Evolutionary conservation across 2,113 vertebrate genomes (phyloP), one percentile per base, ranked within the genome.

Genomic region (Mionectes macconnelli): DNA sequence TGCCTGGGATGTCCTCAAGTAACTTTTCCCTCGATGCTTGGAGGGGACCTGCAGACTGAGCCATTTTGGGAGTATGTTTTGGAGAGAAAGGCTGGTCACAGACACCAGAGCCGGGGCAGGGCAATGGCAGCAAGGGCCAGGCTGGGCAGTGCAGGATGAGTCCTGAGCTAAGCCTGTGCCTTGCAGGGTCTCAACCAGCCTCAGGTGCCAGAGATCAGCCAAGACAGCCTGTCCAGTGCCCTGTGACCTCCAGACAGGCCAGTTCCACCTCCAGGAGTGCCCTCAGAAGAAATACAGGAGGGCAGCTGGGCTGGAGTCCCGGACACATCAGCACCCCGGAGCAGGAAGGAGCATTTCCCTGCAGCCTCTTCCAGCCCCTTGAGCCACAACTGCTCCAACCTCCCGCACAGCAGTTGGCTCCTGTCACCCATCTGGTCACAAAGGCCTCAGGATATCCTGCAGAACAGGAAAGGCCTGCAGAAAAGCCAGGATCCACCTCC

Each of bases 361-460:
- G 8, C n/a, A 92, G 37, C 55, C 63, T 82, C 22, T n/a, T 56
- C 55, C 56, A 62, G 49, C 49, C 49, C 39, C 59, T 50, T 23
- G 44, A 64, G 66, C 89, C 53, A 21, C n/a, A 88, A 60, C 31
- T 42, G 44, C 74, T 87, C 47, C 69, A n/a, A 42, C 42, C 63
- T 85, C 78, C 91, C 28, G 85, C 47, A 70, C 68, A 95, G 79
- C 75, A 80, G 14, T 70, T 91, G 90, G 92, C 72, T 97, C 63
- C 1, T 42, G 57, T 67, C 75, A 90, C 16, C 79, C 75, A 57
- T 74, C 42, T 74, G 79, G 35, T 81, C 45, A 81, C 75, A 87
- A 50, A 18, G 75, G 89, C 89, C 87, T 91, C 96, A 96, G 95
- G 94, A 96, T 94, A 97, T 96, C 95, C 94, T 93, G 95, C 83